These are phyloP conservation scores for Vireo altiloquus DNA, from an alignment of 2,113 vertebrate genomes.

Conservation along the genomic window DNA sequence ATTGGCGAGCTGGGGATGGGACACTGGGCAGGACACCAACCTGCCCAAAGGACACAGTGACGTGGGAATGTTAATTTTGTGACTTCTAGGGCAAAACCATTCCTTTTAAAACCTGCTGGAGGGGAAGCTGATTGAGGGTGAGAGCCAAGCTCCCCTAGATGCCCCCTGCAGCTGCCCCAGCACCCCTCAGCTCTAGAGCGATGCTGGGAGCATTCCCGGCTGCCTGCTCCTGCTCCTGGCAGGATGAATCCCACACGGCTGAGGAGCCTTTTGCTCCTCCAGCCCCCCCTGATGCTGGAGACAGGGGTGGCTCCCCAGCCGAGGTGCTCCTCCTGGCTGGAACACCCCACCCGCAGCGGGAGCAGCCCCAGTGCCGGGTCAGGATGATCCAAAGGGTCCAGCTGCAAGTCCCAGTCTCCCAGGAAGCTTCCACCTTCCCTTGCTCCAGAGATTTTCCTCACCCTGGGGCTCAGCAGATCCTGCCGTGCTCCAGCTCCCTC, in stretches of 20 bases:
- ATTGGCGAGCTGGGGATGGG: not conserved
- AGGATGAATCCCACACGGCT: accelerated
- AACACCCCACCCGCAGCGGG: accelerated
- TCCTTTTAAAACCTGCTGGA: not conserved
- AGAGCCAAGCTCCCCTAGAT: not conserved
- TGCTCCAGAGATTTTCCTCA: accelerated
- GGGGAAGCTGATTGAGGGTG: accelerated
- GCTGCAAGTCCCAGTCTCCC: not conserved
- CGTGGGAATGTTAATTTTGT: not conserved
- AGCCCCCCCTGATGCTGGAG: not conserved
- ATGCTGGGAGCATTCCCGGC: not conserved
- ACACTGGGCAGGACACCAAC: accelerated
- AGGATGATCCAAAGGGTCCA: not conserved
- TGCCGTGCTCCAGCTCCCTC: not conserved
- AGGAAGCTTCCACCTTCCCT: not conserved
- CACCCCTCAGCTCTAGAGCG: accelerated
- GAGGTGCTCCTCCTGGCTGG: not conserved
- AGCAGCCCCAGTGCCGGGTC: accelerated
- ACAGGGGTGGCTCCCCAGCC: accelerated
- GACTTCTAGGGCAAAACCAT: not conserved
- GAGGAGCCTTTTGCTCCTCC: not conserved
- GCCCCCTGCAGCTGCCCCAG: accelerated
- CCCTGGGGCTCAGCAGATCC: not conserved
- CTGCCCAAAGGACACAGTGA: not conserved
- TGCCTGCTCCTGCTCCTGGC: not conserved